Evolutionary conservation across 2,113 vertebrate genomes (phyloP).

Genomic region (Camelus dromedarius): DNA sequence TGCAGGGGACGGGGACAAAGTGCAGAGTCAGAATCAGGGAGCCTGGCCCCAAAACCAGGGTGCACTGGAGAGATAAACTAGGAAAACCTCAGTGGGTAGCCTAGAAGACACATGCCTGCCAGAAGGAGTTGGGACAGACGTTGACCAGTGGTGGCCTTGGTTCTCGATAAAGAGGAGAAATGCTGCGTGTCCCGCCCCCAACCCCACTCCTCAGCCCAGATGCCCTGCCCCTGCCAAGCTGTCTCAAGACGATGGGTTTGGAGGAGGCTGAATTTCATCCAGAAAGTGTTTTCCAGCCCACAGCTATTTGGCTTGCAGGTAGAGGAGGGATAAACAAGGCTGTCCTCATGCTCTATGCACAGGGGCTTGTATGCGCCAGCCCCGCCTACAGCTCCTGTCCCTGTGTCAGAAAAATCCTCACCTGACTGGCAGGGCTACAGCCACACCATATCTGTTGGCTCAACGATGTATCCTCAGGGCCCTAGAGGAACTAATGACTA

Average conservation of each 20-base stretch:
- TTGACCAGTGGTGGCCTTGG: background rate
- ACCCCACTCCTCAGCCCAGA: background rate
- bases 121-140: background rate
- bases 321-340: background rate
- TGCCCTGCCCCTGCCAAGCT: too few relatives aligned
- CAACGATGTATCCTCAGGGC: background rate
- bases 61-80: accelerated
- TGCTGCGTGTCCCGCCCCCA: background rate
- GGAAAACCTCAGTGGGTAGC: background rate
- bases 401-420: background rate
- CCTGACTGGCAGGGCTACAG: too few relatives aligned
- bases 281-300: background rate
- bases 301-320: background rate
- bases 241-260: background rate
- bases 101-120: background rate
- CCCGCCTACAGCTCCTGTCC: background rate
- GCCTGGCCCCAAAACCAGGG: background rate
- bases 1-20: background rate
- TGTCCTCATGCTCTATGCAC: background rate
- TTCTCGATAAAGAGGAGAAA: background rate
- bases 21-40: background rate
- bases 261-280: background rate
- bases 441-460: background rate
- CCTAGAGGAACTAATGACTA: background rate
- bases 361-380: background rate